Evolutionary conservation across 1,140 invertebrate genomes (phyloP), one percentile per base, ranked within the genome.

Genomic region (Zaprionus taronus): DNA sequence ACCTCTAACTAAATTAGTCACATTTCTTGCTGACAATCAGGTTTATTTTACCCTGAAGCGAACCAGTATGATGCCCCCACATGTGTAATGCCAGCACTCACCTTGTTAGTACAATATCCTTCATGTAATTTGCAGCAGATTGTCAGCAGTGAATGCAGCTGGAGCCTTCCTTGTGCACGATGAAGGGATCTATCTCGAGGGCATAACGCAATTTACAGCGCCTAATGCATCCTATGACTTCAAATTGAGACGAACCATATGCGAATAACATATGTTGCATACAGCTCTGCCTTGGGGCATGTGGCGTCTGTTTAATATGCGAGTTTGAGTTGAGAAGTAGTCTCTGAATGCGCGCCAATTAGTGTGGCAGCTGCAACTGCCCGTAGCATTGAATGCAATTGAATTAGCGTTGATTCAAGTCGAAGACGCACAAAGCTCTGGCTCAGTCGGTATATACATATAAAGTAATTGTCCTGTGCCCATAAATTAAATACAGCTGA

Each of bases 351-450:
- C 63, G 31, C 38, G 44, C 26, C 72, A 75, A 71, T 75, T 71
- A 71, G 67, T 53, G 11, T 36, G 22, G 36, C 57, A 67, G 56
- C 41, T 72, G 71, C 76, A 80, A 28, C 58, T 56, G 38, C 83
- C 87, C 83, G 83, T 89, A 80, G 71, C 57, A 72, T 76, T 81
- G 70, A 89, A 82, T 77, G 66, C 84, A 85, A 89, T 90, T 89
- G 68, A 90, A 89, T 89, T 90, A 91, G 72, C 85, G 72, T 74
- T 85, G 85, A 85, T 90, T 90, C 68, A 73, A 80, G 66, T 62
- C 64, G 28, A 34, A 58, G 12, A 17, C 2, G n/a, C 15, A 44
- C 34, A 41, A 17, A 44, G 24, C 49, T 14, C 49, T 12, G 57
- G 36, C 28, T 62, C 28, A 20, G 4, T 28, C n/a, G 7, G 20